phyloP scores from a whole-genome alignment of 2,888 invertebrate species.

The Melieria omissa region DNA sequence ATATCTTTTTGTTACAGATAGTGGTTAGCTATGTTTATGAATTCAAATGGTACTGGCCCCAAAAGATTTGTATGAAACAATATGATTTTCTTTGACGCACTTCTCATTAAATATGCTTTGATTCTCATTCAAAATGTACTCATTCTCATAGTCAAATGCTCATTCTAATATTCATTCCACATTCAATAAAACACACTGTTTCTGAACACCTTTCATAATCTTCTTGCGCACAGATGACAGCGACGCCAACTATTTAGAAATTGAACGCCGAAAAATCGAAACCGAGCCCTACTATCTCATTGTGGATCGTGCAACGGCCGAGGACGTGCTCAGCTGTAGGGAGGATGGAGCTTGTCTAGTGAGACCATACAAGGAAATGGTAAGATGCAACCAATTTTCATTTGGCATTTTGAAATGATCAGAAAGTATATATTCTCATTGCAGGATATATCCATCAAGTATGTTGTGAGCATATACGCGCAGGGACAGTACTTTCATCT shows the following conservation, averaged over 20 bases:
- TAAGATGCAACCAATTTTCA: conserved; percentile 33
- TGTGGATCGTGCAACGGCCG: conserved; percentile 60
- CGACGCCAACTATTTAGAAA: conserved; percentile 59
- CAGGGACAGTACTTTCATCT: conserved; percentile 62
- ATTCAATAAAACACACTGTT: no score
- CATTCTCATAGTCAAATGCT: no score
- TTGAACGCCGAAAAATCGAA: conserved; percentile 59
- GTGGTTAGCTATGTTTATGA: no score
- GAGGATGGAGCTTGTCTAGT: conserved; percentile 64
- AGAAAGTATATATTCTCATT: background rate
- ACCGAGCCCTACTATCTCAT: conserved; percentile 63
- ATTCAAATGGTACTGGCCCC: no score
- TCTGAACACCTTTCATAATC: no score
- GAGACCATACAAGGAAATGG: conserved; percentile 62
- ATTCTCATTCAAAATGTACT: no score
- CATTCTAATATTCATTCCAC: no score
- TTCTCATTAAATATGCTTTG: no score
- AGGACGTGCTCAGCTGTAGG: conserved; percentile 57
- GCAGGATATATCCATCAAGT: conserved; percentile 62
- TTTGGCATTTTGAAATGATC: background rate
- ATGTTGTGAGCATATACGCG: conserved; percentile 63
- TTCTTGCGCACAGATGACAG: conserved; percentile 49
- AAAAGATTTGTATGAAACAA: no score
- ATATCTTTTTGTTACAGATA: no score
- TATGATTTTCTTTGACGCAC: no score